These are phyloP conservation scores for Nibea albiflora DNA, from an alignment of 2,113 vertebrate species.

Conservation along the genomic window DNA sequence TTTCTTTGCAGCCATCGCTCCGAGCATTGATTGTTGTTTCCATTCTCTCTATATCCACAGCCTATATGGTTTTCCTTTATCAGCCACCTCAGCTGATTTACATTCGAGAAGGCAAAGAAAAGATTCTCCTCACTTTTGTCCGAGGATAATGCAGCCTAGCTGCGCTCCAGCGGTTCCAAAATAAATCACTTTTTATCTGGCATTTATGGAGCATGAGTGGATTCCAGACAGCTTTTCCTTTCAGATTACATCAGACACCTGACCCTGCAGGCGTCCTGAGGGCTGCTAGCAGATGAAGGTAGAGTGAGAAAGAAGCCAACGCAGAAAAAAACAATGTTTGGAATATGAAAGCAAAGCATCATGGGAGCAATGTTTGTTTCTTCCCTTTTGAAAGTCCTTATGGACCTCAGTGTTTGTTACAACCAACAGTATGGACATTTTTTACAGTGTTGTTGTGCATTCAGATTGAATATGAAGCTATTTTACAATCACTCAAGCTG, in stretches of 20 bases:
- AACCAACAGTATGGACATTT: neutral
- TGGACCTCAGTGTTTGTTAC: neutral
- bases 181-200: slow-evolving; percentile 2
- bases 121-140: neutral
- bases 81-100: neutral
- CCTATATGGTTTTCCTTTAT: neutral
- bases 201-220: slow-evolving; percentile 22
- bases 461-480: neutral
- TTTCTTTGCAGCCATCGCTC: neutral
- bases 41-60: neutral
- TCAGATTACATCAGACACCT: slow-evolving; percentile 34
- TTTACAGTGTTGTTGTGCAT: neutral
- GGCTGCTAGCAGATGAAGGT: slow-evolving; percentile 4
- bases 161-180: neutral
- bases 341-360: slow-evolving; percentile 26
- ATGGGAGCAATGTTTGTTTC: neutral
- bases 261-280: slow-evolving; percentile 47
- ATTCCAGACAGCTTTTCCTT: slow-evolving; percentile 30
- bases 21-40: neutral
- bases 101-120: neutral
- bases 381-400: neutral
- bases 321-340: neutral
- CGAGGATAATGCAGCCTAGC: neutral
- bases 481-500: neutral
- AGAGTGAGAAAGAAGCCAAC: slow-evolving; percentile 3